Percentiles rank a stretch among this genome's conserved stretches.
Evolutionary conservation across 2,888 invertebrate species (phyloP).

Genomic region (Lithophane ornitopus): DNA sequence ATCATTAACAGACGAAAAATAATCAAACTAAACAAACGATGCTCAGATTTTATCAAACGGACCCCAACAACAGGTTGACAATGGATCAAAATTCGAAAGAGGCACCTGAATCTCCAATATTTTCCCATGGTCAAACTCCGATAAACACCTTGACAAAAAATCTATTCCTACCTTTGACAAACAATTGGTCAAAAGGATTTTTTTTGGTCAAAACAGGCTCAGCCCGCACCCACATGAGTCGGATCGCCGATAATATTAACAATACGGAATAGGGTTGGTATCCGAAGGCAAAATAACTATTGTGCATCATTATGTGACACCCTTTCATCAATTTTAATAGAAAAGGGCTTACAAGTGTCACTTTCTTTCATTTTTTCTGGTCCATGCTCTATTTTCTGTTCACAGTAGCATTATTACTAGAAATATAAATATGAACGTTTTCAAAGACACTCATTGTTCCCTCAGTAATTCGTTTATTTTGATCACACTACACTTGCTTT

Average conservation of each 20-base stretch:
- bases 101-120: slow-evolving; percentile 89
- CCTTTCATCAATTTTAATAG: slow-evolving; percentile 88
- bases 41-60: slow-evolving; percentile 80
- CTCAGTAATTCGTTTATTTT: slow-evolving; percentile 7
- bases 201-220: slow-evolving; percentile 85
- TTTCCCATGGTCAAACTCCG: slow-evolving; percentile 90
- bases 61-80: slow-evolving; percentile 84
- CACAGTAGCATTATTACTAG: slow-evolving; percentile 58
- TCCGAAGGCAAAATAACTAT: slow-evolving; percentile 87
- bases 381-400: slow-evolving; percentile 61
- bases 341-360: slow-evolving; percentile 89
- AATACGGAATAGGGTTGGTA: slow-evolving; percentile 84
- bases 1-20: slow-evolving; percentile 68
- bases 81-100: slow-evolving; percentile 81
- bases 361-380: slow-evolving; percentile 76
- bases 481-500: not conserved
- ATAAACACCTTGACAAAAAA: slow-evolving; percentile 89
- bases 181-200: slow-evolving; percentile 89
- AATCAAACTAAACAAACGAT: slow-evolving; percentile 75
- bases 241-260: slow-evolving; percentile 86
- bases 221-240: slow-evolving; percentile 84
- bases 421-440: slow-evolving; percentile 36
- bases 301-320: slow-evolving; percentile 86
- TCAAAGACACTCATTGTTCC: not conserved
- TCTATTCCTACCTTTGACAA: slow-evolving; percentile 84